A percentile compares a stretch with the other conserved stretches of the same genome.
These are phyloP conservation scores for Aplochiton taeniatus DNA, from an alignment of 2,797 vertebrate species.

Conservation along the genomic window DNA sequence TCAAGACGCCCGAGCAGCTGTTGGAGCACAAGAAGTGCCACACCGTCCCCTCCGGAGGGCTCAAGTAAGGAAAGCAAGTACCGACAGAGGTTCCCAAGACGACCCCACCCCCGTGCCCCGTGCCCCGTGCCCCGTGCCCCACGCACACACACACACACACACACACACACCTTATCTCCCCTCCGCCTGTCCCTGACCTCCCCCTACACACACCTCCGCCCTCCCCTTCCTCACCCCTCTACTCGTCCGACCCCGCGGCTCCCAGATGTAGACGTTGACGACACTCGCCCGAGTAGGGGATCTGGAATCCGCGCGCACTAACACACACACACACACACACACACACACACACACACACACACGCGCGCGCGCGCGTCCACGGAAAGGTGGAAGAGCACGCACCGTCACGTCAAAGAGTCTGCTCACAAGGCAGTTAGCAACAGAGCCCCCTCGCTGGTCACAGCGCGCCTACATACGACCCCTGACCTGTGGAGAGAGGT, in stretches of 20 bases:
- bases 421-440: too few species aligned
- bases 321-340: constrained; percentile 15
- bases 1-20: constrained; percentile 98
- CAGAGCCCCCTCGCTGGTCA: too few species aligned
- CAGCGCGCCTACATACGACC: too few species aligned
- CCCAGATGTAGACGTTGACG: background rate
- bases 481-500: too few species aligned
- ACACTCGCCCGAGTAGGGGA: background rate
- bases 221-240: too few species aligned
- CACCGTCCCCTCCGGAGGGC: constrained; percentile 98
- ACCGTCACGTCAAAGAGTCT: too few species aligned
- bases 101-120: constrained; percentile 37
- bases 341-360: constrained; percentile 17
- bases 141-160: constrained; percentile 11
- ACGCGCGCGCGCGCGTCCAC: background rate
- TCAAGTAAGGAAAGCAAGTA: constrained; percentile 99
- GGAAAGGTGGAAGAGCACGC: too few species aligned
- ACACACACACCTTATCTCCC: background rate
- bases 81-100: constrained; percentile 76
- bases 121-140: constrained; percentile 26
- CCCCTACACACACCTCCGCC: too few species aligned
- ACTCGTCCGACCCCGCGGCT: too few species aligned
- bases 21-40: constrained; percentile 99
- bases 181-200: too few species aligned
- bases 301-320: background rate